Percentiles rank a stretch among this genome's conserved stretches.
These are phyloP conservation scores for Cotesia congregata DNA, from an alignment of 2,888 invertebrate genomes.

Conservation along the genomic window DNA sequence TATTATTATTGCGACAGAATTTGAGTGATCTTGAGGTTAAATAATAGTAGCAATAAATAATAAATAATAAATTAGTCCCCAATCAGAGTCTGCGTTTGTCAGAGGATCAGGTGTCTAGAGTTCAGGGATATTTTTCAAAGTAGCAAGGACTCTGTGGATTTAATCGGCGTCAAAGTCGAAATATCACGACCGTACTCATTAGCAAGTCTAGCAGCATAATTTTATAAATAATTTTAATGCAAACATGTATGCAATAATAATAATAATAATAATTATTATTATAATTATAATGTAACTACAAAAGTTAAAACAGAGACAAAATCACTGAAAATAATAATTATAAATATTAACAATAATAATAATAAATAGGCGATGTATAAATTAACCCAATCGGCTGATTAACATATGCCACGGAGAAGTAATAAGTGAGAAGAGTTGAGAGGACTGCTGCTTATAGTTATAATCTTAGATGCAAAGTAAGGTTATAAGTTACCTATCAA, in stretches of 20 bases:
- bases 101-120: not conserved
- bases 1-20: no score
- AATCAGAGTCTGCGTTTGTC: not conserved
- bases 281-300: not conserved
- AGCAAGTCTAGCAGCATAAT: not conserved
- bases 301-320: not conserved
- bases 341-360: not conserved
- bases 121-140: constrained; percentile 8
- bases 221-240: not conserved
- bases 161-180: not conserved
- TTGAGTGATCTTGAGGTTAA: no score
- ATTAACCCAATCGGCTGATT: constrained; percentile 51
- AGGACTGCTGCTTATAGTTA: constrained; percentile 31
- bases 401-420: constrained; percentile 58
- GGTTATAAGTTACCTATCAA: constrained; percentile 67
- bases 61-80: not conserved
- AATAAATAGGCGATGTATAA: constrained; percentile 27
- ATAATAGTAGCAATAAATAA: no score
- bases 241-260: not conserved
- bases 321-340: not conserved
- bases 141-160: not conserved
- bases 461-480: constrained; percentile 63
- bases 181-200: not conserved
- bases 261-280: not conserved
- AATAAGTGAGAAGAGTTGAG: constrained; percentile 50